Conservation (phyloP, 2,888 invertebrate genomes). For the Beris morrisii region DNA sequence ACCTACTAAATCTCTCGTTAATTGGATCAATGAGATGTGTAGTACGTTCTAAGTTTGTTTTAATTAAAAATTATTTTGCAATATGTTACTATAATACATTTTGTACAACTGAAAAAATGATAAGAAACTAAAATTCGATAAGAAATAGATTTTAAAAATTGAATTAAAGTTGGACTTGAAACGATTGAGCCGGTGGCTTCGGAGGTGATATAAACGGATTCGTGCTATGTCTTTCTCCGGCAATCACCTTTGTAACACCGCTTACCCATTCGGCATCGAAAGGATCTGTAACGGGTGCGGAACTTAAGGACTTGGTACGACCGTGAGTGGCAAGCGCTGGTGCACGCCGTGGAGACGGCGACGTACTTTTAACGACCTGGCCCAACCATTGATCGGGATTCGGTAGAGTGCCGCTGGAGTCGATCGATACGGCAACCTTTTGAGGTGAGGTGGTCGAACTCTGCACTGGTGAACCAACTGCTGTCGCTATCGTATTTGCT, state of each 20-base stretch:
- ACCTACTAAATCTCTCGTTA: no score
- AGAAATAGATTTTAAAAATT: neutral
- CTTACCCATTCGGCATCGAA: constrained; percentile 86
- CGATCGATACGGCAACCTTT: constrained; percentile 48
- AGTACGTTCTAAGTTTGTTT: neutral
- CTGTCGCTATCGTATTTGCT: constrained; percentile 49
- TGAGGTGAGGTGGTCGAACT: constrained; percentile 49
- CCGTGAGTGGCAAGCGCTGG: constrained; percentile 62
- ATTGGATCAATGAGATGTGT: no score
- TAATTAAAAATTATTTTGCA: neutral
- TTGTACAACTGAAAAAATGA: constrained; percentile 22
- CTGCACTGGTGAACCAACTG: constrained; percentile 65
- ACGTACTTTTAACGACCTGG: constrained; percentile 66
- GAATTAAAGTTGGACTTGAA: constrained; percentile 56
- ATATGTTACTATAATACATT: constrained; percentile 22
- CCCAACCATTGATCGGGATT: constrained; percentile 85
- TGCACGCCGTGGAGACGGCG: constrained; percentile 60
- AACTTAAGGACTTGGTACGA: constrained; percentile 62
- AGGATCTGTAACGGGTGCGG: constrained; percentile 64
- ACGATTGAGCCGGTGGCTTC: constrained; percentile 55
- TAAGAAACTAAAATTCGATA: neutral
- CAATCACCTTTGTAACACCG: constrained; percentile 60
- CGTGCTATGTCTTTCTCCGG: constrained; percentile 54
- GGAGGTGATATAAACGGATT: constrained; percentile 58
- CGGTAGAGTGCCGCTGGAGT: constrained; percentile 62